Percentiles rank a stretch among this genome's conserved stretches.
These are phyloP conservation scores for Rhinophrynus dorsalis DNA, from an alignment of 2,797 vertebrate genomes.

Conservation along the genomic window DNA sequence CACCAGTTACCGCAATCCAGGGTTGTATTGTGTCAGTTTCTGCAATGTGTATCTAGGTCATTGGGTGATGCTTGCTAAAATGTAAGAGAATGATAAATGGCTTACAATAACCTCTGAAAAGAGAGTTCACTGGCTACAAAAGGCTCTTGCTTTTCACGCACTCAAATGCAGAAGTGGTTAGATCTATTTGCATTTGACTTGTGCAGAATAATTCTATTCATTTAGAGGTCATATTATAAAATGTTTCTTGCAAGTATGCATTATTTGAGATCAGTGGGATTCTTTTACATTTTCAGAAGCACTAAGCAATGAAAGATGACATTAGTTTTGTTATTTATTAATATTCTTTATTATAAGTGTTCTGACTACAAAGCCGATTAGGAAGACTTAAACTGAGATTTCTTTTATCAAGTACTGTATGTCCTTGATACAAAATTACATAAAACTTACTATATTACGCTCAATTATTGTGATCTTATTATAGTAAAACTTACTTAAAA, in stretches of 20 bases:
- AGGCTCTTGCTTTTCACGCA: conserved; percentile 86
- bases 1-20: conserved; percentile 94
- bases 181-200: conserved; percentile 29
- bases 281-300: neutral
- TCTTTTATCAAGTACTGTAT: too few relatives aligned
- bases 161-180: conserved; percentile 81
- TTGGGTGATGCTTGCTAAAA: conserved; percentile 90
- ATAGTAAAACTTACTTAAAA: too few relatives aligned
- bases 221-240: neutral
- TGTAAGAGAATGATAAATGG: conserved; percentile 94
- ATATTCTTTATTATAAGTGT: too few relatives aligned
- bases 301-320: conserved; percentile 13
- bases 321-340: too few relatives aligned
- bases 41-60: conserved; percentile 89
- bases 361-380: too few relatives aligned
- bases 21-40: conserved; percentile 90
- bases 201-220: neutral
- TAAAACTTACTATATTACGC: too few relatives aligned
- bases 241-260: neutral
- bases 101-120: conserved; percentile 89
- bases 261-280: conserved; percentile 9
- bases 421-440: too few relatives aligned
- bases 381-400: too few relatives aligned
- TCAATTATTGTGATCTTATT: too few relatives aligned
- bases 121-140: conserved; percentile 84